Evolutionary conservation across 2,888 invertebrate genomes (phyloP).

Genomic region (Nezara viridula): DNA sequence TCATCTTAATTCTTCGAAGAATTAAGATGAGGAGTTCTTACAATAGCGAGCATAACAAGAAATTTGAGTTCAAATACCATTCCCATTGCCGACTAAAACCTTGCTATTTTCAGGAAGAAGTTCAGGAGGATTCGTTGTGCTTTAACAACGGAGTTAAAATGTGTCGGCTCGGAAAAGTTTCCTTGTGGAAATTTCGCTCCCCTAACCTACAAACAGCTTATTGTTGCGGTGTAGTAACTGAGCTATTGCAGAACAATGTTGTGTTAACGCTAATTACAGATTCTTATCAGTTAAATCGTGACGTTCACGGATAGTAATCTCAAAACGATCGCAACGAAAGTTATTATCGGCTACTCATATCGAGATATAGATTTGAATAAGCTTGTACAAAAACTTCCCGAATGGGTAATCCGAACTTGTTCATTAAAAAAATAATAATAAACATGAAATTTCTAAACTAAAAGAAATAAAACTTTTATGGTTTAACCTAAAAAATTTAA

Average conservation of each 20-base stretch:
- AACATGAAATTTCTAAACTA: too few species aligned
- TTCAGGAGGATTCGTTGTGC: not conserved
- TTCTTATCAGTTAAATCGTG: constrained; percentile 41
- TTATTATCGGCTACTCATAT: not conserved
- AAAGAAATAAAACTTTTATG: too few species aligned
- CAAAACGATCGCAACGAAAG: constrained; percentile 21
- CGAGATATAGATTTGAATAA: not conserved
- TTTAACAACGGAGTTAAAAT: not conserved
- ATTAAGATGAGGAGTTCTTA: too few species aligned
- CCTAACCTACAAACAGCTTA: constrained; percentile 39
- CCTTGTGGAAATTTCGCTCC: not conserved
- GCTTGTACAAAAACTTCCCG: not conserved
- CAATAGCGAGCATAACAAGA: too few species aligned
- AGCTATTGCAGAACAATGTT: constrained; percentile 43
- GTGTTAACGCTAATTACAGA: constrained; percentile 21
- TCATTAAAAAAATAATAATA: not conserved
- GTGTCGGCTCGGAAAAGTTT: not conserved
- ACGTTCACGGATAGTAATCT: constrained; percentile 38
- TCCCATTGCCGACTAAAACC: not conserved
- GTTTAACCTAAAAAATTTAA: too few species aligned
- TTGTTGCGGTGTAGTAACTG: constrained; percentile 34
- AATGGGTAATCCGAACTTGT: not conserved
- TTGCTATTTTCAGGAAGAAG: not conserved
- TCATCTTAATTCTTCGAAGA: too few species aligned
- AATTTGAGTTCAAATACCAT: too few species aligned